These are phyloP conservation scores for Oryzias curvinotus DNA, from an alignment of 2,113 vertebrate genomes.

Conservation along the genomic window DNA sequence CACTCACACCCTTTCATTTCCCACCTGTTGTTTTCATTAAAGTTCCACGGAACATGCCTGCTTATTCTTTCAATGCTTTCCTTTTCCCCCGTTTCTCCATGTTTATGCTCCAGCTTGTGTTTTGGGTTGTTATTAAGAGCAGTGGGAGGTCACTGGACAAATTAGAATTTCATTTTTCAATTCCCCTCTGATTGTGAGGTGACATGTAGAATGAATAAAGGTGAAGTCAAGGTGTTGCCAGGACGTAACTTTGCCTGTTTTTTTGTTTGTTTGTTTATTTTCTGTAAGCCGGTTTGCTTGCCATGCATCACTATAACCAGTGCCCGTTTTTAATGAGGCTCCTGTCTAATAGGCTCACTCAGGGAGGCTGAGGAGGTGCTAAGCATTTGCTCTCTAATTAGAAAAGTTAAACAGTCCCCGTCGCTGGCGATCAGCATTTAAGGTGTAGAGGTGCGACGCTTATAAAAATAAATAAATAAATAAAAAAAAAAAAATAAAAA, in stretches of 20 bases:
- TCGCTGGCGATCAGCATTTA: slow-evolving; percentile 47
- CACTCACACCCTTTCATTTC: neutral
- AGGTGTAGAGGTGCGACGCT: slow-evolving; percentile 5
- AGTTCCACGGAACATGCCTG: neutral
- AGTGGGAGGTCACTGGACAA: neutral
- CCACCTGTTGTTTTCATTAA: neutral
- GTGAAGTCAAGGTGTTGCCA: too few species aligned
- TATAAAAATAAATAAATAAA: too few species aligned
- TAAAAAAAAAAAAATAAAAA: too few species aligned
- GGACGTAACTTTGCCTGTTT: too few species aligned
- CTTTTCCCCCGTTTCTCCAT: neutral
- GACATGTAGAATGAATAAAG: too few species aligned
- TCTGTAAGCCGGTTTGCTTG: slow-evolving; percentile 6
- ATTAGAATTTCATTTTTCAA: slow-evolving; percentile 21
- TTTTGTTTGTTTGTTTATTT: slow-evolving; percentile 1
- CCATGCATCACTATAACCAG: slow-evolving; percentile 44
- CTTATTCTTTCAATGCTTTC: neutral
- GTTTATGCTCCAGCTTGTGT: neutral
- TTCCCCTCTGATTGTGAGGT: too few species aligned
- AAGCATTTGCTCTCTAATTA: slow-evolving; percentile 79
- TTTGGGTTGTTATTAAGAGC: neutral
- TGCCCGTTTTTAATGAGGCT: slow-evolving; percentile 72
- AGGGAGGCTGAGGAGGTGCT: slow-evolving; percentile 65
- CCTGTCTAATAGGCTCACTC: slow-evolving; percentile 75
- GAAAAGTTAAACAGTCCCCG: slow-evolving; percentile 70